These are phyloP conservation scores for Meghimatium bilineatum DNA, from an alignment of 2,888 invertebrate genomes.

Conservation along the genomic window DNA sequence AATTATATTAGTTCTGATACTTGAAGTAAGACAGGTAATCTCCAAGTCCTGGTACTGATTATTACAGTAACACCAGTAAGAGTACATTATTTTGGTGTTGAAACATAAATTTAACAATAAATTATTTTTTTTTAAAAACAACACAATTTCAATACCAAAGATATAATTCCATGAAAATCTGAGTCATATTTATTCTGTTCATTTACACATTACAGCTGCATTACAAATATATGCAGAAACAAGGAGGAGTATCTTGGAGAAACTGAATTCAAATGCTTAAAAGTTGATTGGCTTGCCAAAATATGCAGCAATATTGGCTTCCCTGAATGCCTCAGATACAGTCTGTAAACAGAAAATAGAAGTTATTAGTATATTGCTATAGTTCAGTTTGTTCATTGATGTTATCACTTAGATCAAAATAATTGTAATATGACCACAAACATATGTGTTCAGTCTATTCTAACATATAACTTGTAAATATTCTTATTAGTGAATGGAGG, in stretches of 20 bases:
- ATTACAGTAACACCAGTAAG: too few species aligned
- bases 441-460: too few species aligned
- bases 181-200: conserved; percentile 9
- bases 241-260: background rate
- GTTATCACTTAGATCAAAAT: too few species aligned
- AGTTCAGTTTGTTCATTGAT: background rate
- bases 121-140: too few species aligned
- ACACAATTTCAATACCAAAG: background rate
- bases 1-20: too few species aligned
- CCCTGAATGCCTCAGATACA: conserved; percentile 96
- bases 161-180: background rate
- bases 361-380: background rate
- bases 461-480: too few species aligned
- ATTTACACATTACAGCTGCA: background rate
- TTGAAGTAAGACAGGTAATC: too few species aligned
- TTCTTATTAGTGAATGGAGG: too few species aligned
- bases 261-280: conserved; percentile 47
- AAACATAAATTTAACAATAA: too few species aligned
- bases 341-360: conserved; percentile 82
- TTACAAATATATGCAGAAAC: background rate
- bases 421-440: too few species aligned
- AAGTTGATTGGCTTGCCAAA: conserved; percentile 99
- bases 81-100: too few species aligned
- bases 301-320: conserved; percentile 96
- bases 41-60: too few species aligned